phyloP scores from a whole-genome alignment of 2,113 vertebrate genomes.

The Scopus umbretta region DNA sequence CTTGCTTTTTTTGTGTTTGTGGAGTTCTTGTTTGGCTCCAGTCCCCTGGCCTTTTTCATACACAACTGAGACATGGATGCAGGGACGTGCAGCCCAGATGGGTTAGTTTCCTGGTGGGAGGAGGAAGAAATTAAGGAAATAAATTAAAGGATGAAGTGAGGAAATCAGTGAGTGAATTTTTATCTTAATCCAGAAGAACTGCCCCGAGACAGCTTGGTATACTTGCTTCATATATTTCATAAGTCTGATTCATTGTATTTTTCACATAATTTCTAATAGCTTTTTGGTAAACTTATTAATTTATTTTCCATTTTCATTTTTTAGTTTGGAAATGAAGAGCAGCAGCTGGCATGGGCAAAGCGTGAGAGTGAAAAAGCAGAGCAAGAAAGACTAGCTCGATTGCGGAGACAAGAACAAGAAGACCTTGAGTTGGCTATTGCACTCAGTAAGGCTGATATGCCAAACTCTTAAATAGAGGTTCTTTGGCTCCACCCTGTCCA shows the following conservation, averaged over 20 bases:
- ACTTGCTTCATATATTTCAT: background rate
- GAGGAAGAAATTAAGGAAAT: background rate
- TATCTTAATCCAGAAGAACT: background rate
- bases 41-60: background rate
- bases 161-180: background rate
- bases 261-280: background rate
- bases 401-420: constrained; percentile 94
- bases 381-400: constrained; percentile 88
- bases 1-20: background rate
- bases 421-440: constrained; percentile 97
- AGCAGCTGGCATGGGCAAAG: constrained; percentile 98
- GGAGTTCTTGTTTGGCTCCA: background rate
- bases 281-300: background rate
- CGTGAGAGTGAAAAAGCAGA: constrained; percentile 94
- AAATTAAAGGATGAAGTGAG: background rate
- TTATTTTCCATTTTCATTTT: background rate
- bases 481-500: background rate
- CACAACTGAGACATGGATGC: background rate
- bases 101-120: background rate
- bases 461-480: constrained; percentile 75
- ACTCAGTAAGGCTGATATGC: constrained; percentile 98
- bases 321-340: constrained; percentile 96
- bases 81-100: background rate
- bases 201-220: background rate
- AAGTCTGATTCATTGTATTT: background rate